phyloP scores from a whole-genome alignment of 1,140 invertebrate genomes.

The Dinothrombium tinctorium region DNA sequence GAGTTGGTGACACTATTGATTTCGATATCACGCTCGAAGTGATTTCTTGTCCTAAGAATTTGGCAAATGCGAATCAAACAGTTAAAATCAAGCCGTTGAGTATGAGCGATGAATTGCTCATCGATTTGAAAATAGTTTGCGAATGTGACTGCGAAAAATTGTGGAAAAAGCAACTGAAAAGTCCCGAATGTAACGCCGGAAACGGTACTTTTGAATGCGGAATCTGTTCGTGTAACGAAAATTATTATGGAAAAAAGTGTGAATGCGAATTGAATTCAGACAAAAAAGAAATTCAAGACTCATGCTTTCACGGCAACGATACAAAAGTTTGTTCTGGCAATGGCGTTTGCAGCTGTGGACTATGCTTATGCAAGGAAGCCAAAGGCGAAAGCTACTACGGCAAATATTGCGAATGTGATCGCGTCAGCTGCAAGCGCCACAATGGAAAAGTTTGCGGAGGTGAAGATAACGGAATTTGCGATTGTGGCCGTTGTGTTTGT shows the following conservation, averaged over 20 bases:
- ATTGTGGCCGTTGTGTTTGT: slow-evolving; percentile 2
- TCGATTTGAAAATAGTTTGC: slow-evolving; percentile 68
- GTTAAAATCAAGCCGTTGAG: slow-evolving; percentile 79
- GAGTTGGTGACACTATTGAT: slow-evolving; percentile 41
- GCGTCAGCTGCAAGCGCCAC: not conserved
- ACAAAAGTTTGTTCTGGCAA: not conserved
- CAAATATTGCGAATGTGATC: slow-evolving; percentile 5
- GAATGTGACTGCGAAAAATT: slow-evolving; percentile 58
- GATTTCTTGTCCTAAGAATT: slow-evolving; percentile 29
- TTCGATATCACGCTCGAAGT: slow-evolving; percentile 28
- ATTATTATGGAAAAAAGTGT: slow-evolving; percentile 55
- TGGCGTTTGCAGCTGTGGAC: slow-evolving; percentile 21
- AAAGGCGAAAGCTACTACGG: slow-evolving; percentile 33
- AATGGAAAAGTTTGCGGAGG: not conserved
- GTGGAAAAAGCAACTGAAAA: slow-evolving; percentile 10
- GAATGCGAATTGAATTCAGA: slow-evolving; percentile 34
- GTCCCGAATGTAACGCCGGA: slow-evolving; percentile 10
- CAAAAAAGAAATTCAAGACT: slow-evolving; percentile 23
- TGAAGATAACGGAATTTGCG: slow-evolving; percentile 21
- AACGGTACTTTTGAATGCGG: slow-evolving; percentile 42
- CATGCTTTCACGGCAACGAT: slow-evolving; percentile 24
- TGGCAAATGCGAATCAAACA: slow-evolving; percentile 45
- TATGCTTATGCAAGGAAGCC: slow-evolving; percentile 22
- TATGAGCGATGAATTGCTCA: slow-evolving; percentile 54
- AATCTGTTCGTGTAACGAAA: slow-evolving; percentile 53